Base-by-base conservation (phyloP, 2,113 vertebrate genomes). In the Zosterops lateralis region DNA sequence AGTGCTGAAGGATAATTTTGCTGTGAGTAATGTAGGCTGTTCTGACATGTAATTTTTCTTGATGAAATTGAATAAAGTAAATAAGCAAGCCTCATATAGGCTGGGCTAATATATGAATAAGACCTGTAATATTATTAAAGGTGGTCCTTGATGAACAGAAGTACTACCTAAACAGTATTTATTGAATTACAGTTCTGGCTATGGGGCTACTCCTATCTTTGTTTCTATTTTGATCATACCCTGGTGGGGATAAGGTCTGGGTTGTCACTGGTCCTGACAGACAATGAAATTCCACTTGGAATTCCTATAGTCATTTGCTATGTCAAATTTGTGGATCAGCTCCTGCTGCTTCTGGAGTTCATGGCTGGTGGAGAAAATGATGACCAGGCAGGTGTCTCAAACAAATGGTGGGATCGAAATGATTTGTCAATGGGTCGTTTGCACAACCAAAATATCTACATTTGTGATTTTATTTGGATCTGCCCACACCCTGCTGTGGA, bases 21-120 rank as follows among this genome's bases (percentile, higher is more conserved):
- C 12, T 11, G 5, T 34, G 10, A 29, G 2, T n/a, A 51, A 2
- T 5, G 6, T 26, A 28, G 14, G 6, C 9, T 40, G 2, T 64
- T 79, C 42, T 76, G 24, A 25, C 3, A 36, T 17, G 15, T 45
- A 21, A 28, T 40, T 32, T 64, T 84, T 68, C 9, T 50, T 32
- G 5, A 21, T 68, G 34, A 25, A 65, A 74, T 79, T 44, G 8
- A n/a, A 17, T 25, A 40, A 77, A 3, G 5, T 61, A 47, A 78
- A 77, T 82, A 67, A 65, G 1, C 18, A 90, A 80, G 2, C 6
- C 14, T 67, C 38, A 72, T 19, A 48, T 32, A 67, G 29, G 7
- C 2, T 82, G 18, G 15, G 3, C 17, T 77, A 54, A 51, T 62
- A 47, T 74, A 67, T 67, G 3, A 56, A 32, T 26, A 64, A 10